Conservation (phyloP, 2,113 vertebrate species). For the Chitala chitala region DNA sequence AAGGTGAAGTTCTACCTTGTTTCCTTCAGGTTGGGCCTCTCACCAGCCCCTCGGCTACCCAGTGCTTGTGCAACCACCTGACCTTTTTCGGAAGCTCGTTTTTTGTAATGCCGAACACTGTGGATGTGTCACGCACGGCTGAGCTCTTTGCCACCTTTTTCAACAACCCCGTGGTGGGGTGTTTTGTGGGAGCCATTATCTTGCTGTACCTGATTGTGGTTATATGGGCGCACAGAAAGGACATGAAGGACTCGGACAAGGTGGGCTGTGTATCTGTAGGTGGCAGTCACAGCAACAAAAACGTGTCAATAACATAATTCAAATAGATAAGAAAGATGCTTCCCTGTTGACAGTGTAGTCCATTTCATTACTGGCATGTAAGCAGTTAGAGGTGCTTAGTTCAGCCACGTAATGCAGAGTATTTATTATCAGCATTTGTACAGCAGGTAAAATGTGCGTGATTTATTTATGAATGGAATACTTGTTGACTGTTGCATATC, state of each 20-base stretch:
- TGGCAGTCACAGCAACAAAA: no score
- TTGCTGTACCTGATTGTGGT: constrained; percentile 70
- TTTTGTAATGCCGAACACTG: constrained; percentile 78
- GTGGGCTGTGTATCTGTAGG: constrained; percentile 51
- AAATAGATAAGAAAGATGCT: background rate
- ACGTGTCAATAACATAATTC: no score
- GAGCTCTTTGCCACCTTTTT: constrained; percentile 83
- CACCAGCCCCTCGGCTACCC: constrained; percentile 66
- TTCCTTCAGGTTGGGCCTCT: constrained; percentile 75
- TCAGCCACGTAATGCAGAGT: no score
- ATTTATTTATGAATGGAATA: no score
- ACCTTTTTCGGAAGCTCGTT: constrained; percentile 91
- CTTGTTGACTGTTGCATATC: background rate
- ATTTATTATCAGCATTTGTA: no score
- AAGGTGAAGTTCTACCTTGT: background rate
- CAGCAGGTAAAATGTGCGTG: no score
- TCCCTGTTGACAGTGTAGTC: background rate
- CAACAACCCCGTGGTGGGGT: constrained; percentile 85
- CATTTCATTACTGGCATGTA: background rate
- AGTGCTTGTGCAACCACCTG: constrained; percentile 87
- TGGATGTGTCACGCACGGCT: constrained; percentile 72
- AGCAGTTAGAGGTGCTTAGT: background rate
- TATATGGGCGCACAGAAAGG: constrained; percentile 85
- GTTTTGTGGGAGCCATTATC: constrained; percentile 78
- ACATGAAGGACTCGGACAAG: constrained; percentile 80